Conservation (phyloP, 1,140 invertebrate genomes). For the Euglossa dilemma region DNA sequence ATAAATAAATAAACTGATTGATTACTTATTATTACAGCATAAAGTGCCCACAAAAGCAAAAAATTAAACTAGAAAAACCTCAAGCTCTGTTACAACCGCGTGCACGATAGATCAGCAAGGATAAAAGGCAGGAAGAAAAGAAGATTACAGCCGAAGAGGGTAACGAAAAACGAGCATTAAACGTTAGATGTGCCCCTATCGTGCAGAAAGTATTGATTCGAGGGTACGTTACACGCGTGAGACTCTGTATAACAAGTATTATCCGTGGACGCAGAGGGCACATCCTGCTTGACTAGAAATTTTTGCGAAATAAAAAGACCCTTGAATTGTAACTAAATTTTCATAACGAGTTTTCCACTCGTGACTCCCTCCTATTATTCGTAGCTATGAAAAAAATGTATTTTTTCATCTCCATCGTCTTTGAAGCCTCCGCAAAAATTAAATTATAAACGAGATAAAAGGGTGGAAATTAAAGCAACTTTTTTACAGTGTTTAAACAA, state of each 20-base stretch:
- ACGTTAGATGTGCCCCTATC: conserved; percentile 45
- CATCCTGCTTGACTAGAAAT: not conserved
- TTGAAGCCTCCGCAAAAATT: not conserved
- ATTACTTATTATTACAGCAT: not conserved
- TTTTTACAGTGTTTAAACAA: too few species aligned
- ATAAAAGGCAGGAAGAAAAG: conserved; percentile 30
- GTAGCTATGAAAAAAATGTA: not conserved
- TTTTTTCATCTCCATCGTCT: not conserved
- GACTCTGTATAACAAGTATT: conserved; percentile 52
- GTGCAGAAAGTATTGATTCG: conserved; percentile 66
- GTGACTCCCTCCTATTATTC: too few species aligned
- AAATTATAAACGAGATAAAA: not conserved
- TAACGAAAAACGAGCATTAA: conserved; percentile 61
- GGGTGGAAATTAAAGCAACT: not conserved
- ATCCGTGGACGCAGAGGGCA: conserved; percentile 39
- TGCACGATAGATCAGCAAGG: conserved; percentile 4
- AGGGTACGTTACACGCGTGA: conserved; percentile 49
- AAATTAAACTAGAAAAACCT: not conserved
- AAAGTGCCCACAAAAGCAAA: not conserved
- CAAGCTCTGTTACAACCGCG: not conserved
- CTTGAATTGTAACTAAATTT: not conserved
- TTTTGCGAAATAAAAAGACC: not conserved
- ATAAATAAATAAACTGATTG: too few species aligned
- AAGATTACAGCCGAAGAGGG: conserved; percentile 32
- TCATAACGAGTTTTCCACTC: too few species aligned